A percentile compares a stretch with the other conserved stretches of the same genome.
phyloP scores from a whole-genome alignment of 2,888 invertebrate species.

The Bruchidius siliquastri region DNA sequence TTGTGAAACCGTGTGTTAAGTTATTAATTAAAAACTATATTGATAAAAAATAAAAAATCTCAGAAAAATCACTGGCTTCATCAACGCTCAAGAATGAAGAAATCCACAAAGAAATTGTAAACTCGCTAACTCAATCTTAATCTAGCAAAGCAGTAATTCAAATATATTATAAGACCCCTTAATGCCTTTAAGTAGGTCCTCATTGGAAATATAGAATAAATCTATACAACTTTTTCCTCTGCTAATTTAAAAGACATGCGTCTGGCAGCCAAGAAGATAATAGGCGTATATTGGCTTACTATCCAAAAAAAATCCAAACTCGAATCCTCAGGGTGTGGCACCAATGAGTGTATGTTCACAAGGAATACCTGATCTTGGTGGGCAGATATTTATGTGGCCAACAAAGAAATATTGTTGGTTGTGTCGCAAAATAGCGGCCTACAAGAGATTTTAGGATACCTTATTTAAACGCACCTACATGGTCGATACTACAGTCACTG shows the following conservation, averaged over 20 bases:
- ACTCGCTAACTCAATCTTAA: no score
- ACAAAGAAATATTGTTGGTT: not conserved
- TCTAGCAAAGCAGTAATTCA: no score
- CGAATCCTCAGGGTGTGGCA: not conserved
- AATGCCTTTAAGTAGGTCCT: no score
- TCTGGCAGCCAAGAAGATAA: slow-evolving; percentile 7
- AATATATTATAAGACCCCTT: no score
- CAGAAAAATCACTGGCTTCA: no score
- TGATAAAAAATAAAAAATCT: no score
- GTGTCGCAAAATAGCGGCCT: not conserved
- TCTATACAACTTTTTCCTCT: slow-evolving; percentile 10
- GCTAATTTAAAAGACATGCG: slow-evolving; percentile 2
- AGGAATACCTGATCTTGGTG: not conserved
- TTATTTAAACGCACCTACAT: not conserved
- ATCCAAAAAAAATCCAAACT: not conserved
- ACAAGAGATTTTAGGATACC: not conserved
- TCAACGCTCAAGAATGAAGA: no score
- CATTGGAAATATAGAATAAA: no score
- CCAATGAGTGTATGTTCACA: not conserved
- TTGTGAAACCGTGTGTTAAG: no score
- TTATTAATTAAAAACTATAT: no score
- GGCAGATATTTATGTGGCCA: not conserved
- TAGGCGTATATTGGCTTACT: not conserved
- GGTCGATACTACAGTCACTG: not conserved
- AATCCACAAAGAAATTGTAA: no score